Evolutionary conservation across 2,113 vertebrate genomes (phyloP), one percentile per base, ranked within the genome.

Genomic region (Trematomus loennbergii): DNA sequence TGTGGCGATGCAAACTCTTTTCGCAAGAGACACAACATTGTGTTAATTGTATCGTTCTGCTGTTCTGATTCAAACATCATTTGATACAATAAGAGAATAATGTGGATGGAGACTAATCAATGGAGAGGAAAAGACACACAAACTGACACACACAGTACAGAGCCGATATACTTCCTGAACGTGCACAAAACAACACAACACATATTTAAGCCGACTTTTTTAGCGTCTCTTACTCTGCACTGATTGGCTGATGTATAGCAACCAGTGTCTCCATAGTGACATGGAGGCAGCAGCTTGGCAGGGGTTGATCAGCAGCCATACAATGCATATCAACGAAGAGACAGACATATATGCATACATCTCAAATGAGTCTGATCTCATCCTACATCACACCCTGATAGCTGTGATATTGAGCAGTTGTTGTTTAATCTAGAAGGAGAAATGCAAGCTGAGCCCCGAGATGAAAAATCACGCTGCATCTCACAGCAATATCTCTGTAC

Each of bases 191-290:
- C 48, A 67, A 57, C 43, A 54, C 36, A 54, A 12, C 46, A 1
- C 36, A 49, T 79, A 72, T 72, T 70, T 59, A 46, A 36, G 55
- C n/a, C 43, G 45, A 50, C 62, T 77, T 83, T 87, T 88, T 83
- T 72, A 45, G 84, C 65, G 75, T 78, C 63, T 64, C 43, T 18
- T 59, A 10, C 61, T 74, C 68, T 15, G 15, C 72, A 22, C 22
- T 82, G 89, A 91, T 91, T 90, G 91, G 90, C 83, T 88, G 81
- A 92, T 63, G 83, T 90, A 89, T 88, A 91, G 90, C 85, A 91
- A 88, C 88, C 86, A 45, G 82, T 85, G 92, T 93, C 82, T 88
- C 92, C 89, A 91, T 90, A 91, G 92, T 90, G 89, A 93, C 81
- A 74, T 72, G 80, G 66, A 90, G 78, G 75, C 87, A 72, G 88